Evolutionary conservation across 2,113 vertebrate species (phyloP).

Genomic region (Plecturocebus donacophilus): DNA sequence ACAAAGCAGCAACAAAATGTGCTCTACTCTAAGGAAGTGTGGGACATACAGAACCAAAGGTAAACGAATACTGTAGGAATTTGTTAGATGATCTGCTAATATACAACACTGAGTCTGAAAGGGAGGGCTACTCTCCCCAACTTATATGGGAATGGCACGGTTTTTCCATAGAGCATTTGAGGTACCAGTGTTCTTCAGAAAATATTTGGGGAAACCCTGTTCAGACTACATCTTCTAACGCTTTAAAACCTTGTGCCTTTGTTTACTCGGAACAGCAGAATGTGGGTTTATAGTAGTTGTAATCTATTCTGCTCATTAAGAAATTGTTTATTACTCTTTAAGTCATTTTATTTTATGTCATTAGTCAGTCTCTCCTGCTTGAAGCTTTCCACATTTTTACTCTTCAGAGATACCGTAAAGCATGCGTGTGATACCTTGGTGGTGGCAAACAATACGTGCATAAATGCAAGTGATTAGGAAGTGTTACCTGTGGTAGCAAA

Average conservation of each 20-base stretch:
- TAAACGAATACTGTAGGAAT: neutral
- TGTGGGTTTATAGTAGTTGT: neutral
- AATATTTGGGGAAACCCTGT: neutral
- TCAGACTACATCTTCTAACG: neutral
- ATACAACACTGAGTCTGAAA: constrained; percentile 1
- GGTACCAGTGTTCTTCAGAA: neutral
- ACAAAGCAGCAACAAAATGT: neutral
- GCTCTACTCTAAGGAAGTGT: neutral
- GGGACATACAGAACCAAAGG: neutral
- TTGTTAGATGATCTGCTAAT: neutral
- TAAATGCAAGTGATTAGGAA: neutral
- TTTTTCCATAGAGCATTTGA: neutral
- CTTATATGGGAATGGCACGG: neutral
- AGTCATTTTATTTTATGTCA: neutral
- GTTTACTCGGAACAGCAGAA: neutral
- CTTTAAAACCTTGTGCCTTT: neutral
- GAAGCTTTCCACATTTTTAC: neutral
- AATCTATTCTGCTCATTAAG: neutral
- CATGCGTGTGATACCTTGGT: neutral
- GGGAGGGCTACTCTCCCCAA: neutral
- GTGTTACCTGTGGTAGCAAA: neutral
- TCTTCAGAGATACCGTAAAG: neutral
- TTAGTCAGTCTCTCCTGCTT: neutral
- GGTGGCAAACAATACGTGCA: neutral
- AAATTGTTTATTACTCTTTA: neutral